phyloP scores from a whole-genome alignment of 2,888 invertebrate species.

The Aspidapion aeneum region DNA sequence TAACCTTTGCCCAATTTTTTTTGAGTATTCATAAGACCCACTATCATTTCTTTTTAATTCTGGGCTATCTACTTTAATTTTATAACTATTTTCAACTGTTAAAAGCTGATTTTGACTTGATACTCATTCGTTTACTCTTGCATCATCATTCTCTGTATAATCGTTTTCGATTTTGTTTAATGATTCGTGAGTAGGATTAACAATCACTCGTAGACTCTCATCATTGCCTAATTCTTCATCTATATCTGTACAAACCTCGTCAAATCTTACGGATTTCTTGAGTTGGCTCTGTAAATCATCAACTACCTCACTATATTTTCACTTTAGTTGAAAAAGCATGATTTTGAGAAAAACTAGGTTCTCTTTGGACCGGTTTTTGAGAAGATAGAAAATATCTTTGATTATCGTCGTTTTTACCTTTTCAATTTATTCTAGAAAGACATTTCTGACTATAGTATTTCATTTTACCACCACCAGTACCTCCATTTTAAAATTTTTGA shows the following conservation, averaged over 20 bases:
- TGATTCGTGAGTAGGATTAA: conserved; percentile 25
- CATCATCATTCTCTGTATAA: conserved; percentile 27
- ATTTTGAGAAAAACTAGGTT: conserved; percentile 10
- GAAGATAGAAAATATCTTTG: conserved; percentile 38
- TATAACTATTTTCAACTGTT: conserved; percentile 12
- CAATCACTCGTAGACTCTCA: conserved; percentile 20
- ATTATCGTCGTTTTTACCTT: conserved; percentile 31
- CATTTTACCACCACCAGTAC: conserved; percentile 37
- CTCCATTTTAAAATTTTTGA: conserved; percentile 28
- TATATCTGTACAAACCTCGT: conserved; percentile 40
- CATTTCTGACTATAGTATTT: conserved; percentile 46
- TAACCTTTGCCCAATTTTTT: conserved; percentile 43
- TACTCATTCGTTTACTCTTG: conserved; percentile 42
- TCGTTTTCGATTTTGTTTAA: conserved; percentile 22
- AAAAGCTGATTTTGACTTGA: conserved; percentile 44
- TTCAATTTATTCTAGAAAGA: conserved; percentile 40
- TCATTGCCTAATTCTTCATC: conserved; percentile 19
- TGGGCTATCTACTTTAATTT: conserved; percentile 7
- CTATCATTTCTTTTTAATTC: conserved; percentile 40
- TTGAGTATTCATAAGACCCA: conserved; percentile 43
- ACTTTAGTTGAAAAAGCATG: too few species aligned
- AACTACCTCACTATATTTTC: too few species aligned
- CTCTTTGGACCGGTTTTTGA: conserved; percentile 23
- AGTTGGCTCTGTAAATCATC: conserved; percentile 27
- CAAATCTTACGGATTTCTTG: conserved; percentile 45